A percentile compares a stretch with the other conserved stretches of the same genome.
Conservation (phyloP, 2,113 vertebrate species). For the Condylura cristata region DNA sequence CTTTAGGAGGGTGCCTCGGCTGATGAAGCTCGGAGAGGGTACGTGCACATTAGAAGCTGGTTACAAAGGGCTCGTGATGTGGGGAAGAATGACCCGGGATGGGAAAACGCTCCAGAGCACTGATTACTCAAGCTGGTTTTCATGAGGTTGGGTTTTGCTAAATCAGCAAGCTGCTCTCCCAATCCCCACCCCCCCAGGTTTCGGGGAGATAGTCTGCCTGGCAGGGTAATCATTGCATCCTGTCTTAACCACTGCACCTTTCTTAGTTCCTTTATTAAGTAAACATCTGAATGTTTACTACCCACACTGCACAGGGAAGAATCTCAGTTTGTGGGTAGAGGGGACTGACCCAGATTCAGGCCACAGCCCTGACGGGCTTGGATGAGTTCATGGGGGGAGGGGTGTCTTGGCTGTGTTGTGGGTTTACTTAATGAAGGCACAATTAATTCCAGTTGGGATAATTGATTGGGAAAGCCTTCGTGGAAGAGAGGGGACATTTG, state of each 20-base stretch:
- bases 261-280: not conserved
- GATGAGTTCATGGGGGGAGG: not conserved
- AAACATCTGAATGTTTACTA: not conserved
- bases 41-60: constrained; percentile 6
- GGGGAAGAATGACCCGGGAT: not conserved
- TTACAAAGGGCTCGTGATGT: not conserved
- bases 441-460: not conserved
- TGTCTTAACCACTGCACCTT: not conserved
- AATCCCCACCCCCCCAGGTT: not conserved
- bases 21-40: constrained; percentile 96
- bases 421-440: not conserved
- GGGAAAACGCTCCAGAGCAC: not conserved
- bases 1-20: constrained; percentile 80
- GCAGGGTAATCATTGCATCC: not conserved
- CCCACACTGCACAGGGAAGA: not conserved
- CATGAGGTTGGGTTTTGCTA: not conserved
- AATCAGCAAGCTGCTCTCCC: not conserved
- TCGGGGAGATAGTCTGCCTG: not conserved
- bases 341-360: not conserved
- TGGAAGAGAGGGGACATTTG: not conserved
- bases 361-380: not conserved
- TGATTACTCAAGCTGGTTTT: not conserved
- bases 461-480: not conserved
- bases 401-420: not conserved
- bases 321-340: not conserved